These are phyloP conservation scores for Idaea biselata DNA, from an alignment of 2,888 invertebrate species.

Conservation along the genomic window DNA sequence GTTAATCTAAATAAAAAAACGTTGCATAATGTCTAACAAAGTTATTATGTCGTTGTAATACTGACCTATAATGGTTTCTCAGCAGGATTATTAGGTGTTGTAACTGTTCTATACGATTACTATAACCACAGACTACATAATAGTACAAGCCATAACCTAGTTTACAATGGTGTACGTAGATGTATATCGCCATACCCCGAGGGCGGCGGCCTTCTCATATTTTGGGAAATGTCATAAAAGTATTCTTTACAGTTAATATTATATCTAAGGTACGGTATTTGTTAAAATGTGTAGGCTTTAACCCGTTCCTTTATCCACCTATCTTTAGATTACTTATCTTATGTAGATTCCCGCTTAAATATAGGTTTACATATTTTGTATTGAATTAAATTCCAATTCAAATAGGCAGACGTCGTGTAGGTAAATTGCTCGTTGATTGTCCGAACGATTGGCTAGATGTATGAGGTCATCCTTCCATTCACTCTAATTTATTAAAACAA, in stretches of 20 bases:
- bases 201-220: not conserved
- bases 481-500: not conserved
- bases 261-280: not conserved
- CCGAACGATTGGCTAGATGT: not conserved
- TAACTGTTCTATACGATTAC: not conserved
- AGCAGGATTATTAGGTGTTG: not conserved
- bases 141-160: not conserved
- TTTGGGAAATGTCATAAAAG: not conserved
- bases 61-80: not conserved
- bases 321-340: not conserved
- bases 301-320: not conserved
- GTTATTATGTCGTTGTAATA: not conserved
- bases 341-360: not conserved
- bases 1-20: conserved; percentile 29
- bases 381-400: not conserved
- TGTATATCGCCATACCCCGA: not conserved
- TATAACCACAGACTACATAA: too few species aligned
- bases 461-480: conserved; percentile 1
- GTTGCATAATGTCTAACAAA: not conserved
- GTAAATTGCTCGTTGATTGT: not conserved
- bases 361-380: not conserved
- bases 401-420: not conserved
- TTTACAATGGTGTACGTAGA: not conserved
- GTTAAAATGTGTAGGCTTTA: not conserved
- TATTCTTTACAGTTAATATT: not conserved